Conservation (phyloP, 2,888 invertebrate genomes). For the Calliopum simillimum region DNA sequence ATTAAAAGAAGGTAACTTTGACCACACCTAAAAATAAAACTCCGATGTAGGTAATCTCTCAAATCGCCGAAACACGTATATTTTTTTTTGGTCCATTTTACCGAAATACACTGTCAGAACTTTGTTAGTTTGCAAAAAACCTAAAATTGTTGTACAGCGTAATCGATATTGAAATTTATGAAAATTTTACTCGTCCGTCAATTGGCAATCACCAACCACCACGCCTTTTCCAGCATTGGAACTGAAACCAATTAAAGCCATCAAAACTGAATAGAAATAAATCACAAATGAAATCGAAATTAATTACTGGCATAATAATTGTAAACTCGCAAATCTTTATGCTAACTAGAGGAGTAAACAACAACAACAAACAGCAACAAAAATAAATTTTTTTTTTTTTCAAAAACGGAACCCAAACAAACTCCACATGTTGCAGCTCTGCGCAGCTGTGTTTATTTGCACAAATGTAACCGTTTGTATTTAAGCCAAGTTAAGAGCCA, state of each 20-base stretch:
- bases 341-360: constrained; percentile 31
- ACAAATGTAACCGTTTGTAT: not conserved
- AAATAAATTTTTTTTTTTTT: constrained; percentile 25
- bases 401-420: constrained; percentile 11
- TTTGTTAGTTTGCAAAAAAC: too few species aligned
- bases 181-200: too few species aligned
- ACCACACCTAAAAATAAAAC: too few species aligned
- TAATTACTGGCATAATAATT: constrained; percentile 64
- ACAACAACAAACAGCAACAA: constrained; percentile 47
- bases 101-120: too few species aligned
- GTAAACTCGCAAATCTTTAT: constrained; percentile 45
- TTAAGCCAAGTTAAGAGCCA: not conserved
- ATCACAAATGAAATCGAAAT: constrained; percentile 54
- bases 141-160: too few species aligned
- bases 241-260: constrained; percentile 10
- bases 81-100: too few species aligned
- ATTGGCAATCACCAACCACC: not conserved
- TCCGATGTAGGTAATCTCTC: too few species aligned
- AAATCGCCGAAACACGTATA: too few species aligned
- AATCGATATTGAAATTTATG: too few species aligned
- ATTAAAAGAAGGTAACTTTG: too few species aligned
- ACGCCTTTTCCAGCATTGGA: not conserved
- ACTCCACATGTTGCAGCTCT: not conserved
- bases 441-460: constrained; percentile 24
- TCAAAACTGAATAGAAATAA: constrained; percentile 17